Conservation (phyloP, 1,140 invertebrate genomes). For the Atta texana region DNA sequence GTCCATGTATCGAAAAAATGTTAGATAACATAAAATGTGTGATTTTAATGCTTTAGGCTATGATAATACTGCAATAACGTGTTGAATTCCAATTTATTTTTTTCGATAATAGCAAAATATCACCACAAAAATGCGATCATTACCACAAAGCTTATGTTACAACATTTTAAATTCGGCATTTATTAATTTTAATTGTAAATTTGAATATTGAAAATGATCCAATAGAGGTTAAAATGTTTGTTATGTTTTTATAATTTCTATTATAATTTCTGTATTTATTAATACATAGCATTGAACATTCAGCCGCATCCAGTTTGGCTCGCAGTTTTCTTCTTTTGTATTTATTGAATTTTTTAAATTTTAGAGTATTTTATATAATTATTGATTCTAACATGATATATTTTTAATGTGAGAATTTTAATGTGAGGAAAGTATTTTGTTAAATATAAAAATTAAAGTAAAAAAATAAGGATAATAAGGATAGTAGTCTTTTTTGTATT, state of each 20-base stretch:
- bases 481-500: not conserved
- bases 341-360: too few relatives aligned
- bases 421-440: not conserved
- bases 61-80: not conserved
- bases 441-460: not conserved
- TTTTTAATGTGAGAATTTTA: not conserved
- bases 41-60: not conserved
- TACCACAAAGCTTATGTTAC: constrained; percentile 7
- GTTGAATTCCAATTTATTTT: not conserved
- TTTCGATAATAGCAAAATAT: not conserved
- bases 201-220: too few relatives aligned
- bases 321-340: too few relatives aligned
- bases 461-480: too few relatives aligned
- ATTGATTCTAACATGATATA: too few relatives aligned
- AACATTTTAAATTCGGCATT: not conserved
- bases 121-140: not conserved
- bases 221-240: too few relatives aligned
- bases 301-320: too few relatives aligned
- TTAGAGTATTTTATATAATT: too few relatives aligned
- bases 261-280: too few relatives aligned
- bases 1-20: not conserved
- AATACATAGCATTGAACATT: too few relatives aligned
- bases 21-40: not conserved
- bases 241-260: too few relatives aligned
- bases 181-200: too few relatives aligned